Evolutionary conservation across 2,797 vertebrate species (phyloP).

Genomic region (Leucoraja ocellata): DNA sequence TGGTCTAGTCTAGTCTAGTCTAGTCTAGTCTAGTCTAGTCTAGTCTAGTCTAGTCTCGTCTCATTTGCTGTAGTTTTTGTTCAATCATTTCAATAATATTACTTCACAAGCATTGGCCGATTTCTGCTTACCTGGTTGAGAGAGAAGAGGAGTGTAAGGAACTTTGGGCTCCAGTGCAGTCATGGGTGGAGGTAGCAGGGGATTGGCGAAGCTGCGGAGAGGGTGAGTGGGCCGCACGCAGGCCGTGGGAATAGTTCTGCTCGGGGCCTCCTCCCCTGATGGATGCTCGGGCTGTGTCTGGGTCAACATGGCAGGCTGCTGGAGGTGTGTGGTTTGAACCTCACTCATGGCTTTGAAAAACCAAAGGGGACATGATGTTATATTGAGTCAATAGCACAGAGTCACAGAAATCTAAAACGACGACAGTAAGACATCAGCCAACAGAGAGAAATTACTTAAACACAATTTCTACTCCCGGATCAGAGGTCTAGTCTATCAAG

Average conservation of each 20-base stretch:
- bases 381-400: too few species aligned
- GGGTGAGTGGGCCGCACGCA: conserved; percentile 83
- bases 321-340: conserved; percentile 47
- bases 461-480: too few species aligned
- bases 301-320: conserved; percentile 64
- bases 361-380: background rate
- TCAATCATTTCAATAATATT: background rate
- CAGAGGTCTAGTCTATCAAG: too few species aligned
- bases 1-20: too few species aligned
- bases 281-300: conserved; percentile 62
- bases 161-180: conserved; percentile 83
- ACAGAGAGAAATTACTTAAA: too few species aligned
- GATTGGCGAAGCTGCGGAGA: conserved; percentile 82
- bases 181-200: conserved; percentile 82
- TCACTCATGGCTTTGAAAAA: conserved; percentile 56
- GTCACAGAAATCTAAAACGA: too few species aligned
- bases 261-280: conserved; percentile 60
- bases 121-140: conserved; percentile 69
- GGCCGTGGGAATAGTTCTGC: conserved; percentile 80
- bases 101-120: background rate
- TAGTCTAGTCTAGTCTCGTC: too few species aligned
- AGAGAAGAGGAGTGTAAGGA: conserved; percentile 71
- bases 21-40: too few species aligned
- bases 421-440: too few species aligned
- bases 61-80: too few species aligned